Percentiles rank a stretch among this genome's conserved stretches.
Evolutionary conservation across 2,113 vertebrate genomes (phyloP).

Genomic region (Sinocyclocheilus anophthalmus): DNA sequence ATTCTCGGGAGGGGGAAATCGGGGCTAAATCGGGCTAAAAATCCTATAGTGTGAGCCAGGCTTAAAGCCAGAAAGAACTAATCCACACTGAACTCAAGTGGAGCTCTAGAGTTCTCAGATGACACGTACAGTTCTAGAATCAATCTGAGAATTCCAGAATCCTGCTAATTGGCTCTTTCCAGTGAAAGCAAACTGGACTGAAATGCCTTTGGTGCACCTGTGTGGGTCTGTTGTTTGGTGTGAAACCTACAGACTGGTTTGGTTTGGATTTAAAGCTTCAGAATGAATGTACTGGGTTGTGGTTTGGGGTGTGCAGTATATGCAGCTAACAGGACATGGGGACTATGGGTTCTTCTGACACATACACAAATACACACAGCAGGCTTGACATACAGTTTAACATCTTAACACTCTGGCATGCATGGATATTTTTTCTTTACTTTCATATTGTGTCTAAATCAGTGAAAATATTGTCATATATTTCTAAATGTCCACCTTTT

Average conservation of each 20-base stretch:
- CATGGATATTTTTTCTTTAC: conserved; percentile 8
- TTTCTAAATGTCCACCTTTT: not conserved
- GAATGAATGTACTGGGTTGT: conserved; percentile 6
- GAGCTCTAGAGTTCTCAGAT: conserved; percentile 27
- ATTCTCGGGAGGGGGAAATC: too few species aligned
- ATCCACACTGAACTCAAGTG: not conserved
- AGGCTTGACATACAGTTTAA: conserved; percentile 1
- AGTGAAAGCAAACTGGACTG: conserved; percentile 6
- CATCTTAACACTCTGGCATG: conserved; percentile 10
- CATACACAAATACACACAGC: not conserved
- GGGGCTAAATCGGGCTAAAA: too few species aligned
- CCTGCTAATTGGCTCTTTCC: conserved; percentile 27
- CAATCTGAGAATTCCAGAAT: conserved; percentile 39
- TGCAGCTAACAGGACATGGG: not conserved
- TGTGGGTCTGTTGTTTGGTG: conserved; percentile 68
- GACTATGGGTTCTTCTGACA: not conserved
- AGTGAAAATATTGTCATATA: not conserved
- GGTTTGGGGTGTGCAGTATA: conserved; percentile 3
- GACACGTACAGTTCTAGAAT: not conserved
- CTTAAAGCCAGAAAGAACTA: conserved; percentile 23
- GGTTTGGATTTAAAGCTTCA: conserved; percentile 25
- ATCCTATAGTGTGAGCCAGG: too few species aligned
- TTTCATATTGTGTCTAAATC: not conserved
- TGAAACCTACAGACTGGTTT: conserved; percentile 27
- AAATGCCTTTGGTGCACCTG: conserved; percentile 15